phyloP scores from a whole-genome alignment of 2,113 vertebrate species.

The Trematomus loennbergii region DNA sequence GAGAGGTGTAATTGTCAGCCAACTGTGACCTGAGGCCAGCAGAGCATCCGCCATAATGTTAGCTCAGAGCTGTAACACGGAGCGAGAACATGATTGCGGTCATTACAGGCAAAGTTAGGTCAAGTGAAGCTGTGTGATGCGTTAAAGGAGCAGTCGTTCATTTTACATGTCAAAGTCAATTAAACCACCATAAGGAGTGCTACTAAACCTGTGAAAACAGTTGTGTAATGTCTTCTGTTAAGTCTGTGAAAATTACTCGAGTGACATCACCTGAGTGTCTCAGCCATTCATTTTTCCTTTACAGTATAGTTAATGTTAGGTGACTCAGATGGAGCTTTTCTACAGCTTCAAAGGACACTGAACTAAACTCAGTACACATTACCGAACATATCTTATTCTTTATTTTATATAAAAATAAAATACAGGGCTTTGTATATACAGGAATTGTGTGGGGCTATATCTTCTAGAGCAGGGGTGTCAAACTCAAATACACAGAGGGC shows the following conservation, averaged over 20 bases:
- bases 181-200: background rate
- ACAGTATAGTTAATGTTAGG: background rate
- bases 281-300: background rate
- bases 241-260: background rate
- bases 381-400: background rate
- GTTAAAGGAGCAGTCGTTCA: background rate
- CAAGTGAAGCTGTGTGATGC: slow-evolving; percentile 21
- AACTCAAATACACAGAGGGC: too few relatives aligned
- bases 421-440: background rate
- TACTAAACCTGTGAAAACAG: background rate
- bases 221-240: background rate
- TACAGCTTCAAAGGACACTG: background rate
- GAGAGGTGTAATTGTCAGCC: slow-evolving; percentile 69
- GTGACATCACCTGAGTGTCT: background rate
- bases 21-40: slow-evolving; percentile 59
- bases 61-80: slow-evolving; percentile 38
- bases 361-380: slow-evolving; percentile 1
- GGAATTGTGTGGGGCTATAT: background rate
- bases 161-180: slow-evolving; percentile 17
- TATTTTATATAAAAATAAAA: background rate
- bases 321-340: background rate
- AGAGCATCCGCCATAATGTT: slow-evolving; percentile 45
- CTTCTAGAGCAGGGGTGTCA: too few relatives aligned
- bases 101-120: slow-evolving; percentile 46
- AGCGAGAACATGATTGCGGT: slow-evolving; percentile 45